These are phyloP conservation scores for Ephialtes manifestator DNA, from an alignment of 2,888 invertebrate species.

Conservation along the genomic window DNA sequence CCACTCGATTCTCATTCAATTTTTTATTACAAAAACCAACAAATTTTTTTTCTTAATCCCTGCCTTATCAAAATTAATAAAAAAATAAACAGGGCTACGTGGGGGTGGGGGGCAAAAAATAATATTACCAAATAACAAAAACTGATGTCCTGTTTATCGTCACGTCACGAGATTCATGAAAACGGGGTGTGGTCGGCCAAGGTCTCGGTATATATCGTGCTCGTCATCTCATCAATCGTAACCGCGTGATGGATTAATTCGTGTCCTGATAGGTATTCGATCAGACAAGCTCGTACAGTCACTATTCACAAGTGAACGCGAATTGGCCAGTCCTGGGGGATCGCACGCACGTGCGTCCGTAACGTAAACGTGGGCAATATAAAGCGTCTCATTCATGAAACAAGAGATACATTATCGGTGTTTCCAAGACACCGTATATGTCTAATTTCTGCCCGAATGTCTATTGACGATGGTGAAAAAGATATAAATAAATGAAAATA, in stretches of 20 bases:
- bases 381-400: conserved; percentile 63
- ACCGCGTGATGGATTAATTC: conserved; percentile 54
- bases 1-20: conserved; percentile 16
- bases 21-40: conserved; percentile 7
- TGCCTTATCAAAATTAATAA: not conserved
- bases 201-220: conserved; percentile 42
- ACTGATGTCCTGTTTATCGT: conserved; percentile 45
- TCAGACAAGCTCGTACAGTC: conserved; percentile 28
- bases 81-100: conserved; percentile 58
- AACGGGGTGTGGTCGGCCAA: conserved; percentile 48
- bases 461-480: conserved; percentile 75
- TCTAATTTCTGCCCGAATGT: conserved; percentile 79
- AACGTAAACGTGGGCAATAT: conserved; percentile 27
- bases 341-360: conserved; percentile 31
- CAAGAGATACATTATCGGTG: conserved; percentile 61
- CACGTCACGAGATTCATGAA: conserved; percentile 49
- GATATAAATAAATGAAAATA: conserved; percentile 78
- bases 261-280: conserved; percentile 34
- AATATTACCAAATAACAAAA: conserved; percentile 56
- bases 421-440: conserved; percentile 65
- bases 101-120: conserved; percentile 55
- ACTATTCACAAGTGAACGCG: conserved; percentile 44
- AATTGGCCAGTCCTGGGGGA: conserved; percentile 24
- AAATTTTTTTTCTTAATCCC: conserved; percentile 10
- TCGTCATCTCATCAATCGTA: conserved; percentile 59